phyloP scores from a whole-genome alignment of 2,113 vertebrate species.

The Ptychochromis oligacanthus region DNA sequence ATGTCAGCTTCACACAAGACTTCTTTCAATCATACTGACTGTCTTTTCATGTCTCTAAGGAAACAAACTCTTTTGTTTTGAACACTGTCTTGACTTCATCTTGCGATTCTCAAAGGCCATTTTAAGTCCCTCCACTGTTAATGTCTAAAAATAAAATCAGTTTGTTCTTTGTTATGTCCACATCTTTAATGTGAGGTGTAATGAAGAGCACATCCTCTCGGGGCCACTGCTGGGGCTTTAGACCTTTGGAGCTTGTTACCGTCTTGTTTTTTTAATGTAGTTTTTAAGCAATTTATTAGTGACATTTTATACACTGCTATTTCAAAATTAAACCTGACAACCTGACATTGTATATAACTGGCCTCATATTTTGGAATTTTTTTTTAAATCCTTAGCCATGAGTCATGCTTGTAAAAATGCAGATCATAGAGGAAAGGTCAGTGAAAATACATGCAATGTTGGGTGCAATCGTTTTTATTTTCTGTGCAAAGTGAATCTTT shows the following conservation, averaged over 20 bases:
- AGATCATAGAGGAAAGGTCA: not conserved
- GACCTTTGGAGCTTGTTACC: not conserved
- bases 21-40: not conserved
- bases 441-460: not conserved
- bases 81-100: conserved; percentile 4
- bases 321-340: not conserved
- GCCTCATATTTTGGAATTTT: not conserved
- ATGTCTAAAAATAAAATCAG: not conserved
- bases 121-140: not conserved
- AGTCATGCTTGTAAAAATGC: not conserved
- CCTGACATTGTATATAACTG: not conserved
- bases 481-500: too few species aligned
- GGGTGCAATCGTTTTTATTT: too few species aligned
- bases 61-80: conserved; percentile 3
- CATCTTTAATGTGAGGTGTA: not conserved
- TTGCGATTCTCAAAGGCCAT: not conserved
- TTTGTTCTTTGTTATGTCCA: conserved; percentile 3
- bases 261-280: not conserved
- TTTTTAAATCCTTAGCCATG: not conserved
- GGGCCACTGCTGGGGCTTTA: conserved; percentile 5
- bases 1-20: not conserved
- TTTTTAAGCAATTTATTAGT: not conserved
- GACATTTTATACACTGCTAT: conserved; percentile 4
- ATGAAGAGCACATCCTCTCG: conserved; percentile 6
- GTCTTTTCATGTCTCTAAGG: not conserved